Conservation (phyloP, 2,797 vertebrate genomes). For the Onychomys arenicola region DNA sequence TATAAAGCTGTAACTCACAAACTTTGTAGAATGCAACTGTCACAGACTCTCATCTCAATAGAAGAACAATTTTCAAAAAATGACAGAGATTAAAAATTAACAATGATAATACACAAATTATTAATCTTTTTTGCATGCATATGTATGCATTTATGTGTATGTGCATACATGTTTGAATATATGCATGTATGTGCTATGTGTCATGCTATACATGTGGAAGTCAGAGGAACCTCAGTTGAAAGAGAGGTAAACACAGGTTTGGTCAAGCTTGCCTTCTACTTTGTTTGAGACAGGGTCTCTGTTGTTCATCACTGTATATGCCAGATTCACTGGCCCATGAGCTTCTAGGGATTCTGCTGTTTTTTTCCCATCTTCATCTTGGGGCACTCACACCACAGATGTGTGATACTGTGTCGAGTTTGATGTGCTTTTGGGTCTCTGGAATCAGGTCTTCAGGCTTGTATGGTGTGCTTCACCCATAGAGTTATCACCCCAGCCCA, state of each 20-base stretch:
- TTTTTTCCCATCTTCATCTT: no score
- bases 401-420: no score
- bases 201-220: not conserved
- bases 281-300: not conserved
- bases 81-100: not conserved
- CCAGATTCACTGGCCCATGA: not conserved
- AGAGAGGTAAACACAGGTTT: not conserved
- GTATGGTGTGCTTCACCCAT: not conserved
- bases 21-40: not conserved
- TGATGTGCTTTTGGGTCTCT: not conserved
- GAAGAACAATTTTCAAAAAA: slow-evolving; percentile 24
- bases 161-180: not conserved
- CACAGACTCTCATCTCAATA: not conserved
- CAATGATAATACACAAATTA: not conserved
- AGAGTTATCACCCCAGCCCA: not conserved
- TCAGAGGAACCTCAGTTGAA: not conserved
- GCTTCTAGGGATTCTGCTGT: not conserved
- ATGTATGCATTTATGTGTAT: not conserved
- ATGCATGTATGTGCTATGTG: not conserved
- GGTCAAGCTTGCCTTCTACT: not conserved
- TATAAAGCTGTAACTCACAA: not conserved
- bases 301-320: not conserved
- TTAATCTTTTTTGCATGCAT: not conserved
- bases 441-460: not conserved
- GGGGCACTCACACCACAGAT: no score